phyloP scores from a whole-genome alignment of 92 coral and sea anemone genomes.

The Palythoa grandiflora region DNA sequence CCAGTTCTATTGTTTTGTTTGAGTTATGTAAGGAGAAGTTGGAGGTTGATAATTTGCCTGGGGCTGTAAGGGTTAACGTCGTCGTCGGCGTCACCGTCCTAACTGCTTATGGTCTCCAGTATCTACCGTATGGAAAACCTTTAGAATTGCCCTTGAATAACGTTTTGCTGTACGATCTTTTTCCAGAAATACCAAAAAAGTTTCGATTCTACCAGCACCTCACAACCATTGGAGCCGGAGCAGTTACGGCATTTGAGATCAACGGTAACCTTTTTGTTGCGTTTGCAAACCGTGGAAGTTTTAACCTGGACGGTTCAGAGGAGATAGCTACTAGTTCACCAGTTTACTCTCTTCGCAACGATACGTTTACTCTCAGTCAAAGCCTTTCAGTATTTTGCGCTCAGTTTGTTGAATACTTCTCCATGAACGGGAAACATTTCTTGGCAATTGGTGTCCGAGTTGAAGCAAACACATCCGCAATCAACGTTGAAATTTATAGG shows the following conservation, averaged over 20 bases:
- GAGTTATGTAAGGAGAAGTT: too few relatives aligned
- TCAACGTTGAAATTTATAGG: slow-evolving; percentile 29
- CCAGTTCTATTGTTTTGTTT: too few relatives aligned
- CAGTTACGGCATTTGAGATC: slow-evolving; percentile 38
- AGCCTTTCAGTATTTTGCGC: slow-evolving; percentile 31
- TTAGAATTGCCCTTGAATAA: background rate
- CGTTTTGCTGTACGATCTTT: background rate
- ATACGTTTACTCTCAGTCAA: slow-evolving; percentile 7
- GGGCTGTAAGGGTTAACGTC: too few relatives aligned
- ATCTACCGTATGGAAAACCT: too few relatives aligned
- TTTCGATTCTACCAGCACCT: slow-evolving; percentile 20
- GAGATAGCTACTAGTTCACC: slow-evolving; percentile 19
- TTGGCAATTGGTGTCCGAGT: slow-evolving; percentile 23
- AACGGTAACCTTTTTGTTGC: background rate
- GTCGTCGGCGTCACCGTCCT: too few relatives aligned
- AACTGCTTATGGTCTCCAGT: too few relatives aligned
- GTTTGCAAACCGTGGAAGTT: slow-evolving; percentile 36
- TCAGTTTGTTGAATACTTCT: slow-evolving; percentile 22
- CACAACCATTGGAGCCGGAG: slow-evolving; percentile 30
- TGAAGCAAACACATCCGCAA: slow-evolving; percentile 8
- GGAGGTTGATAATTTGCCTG: too few relatives aligned
- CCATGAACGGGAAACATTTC: slow-evolving; percentile 27
- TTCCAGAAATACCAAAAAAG: background rate
- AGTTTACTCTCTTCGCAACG: slow-evolving; percentile 16
- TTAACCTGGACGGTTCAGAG: slow-evolving; percentile 15